A percentile compares a stretch with the other conserved stretches of the same genome.
Evolutionary conservation across 2,797 vertebrate genomes (phyloP).

Genomic region (Micromesistius poutassou): DNA sequence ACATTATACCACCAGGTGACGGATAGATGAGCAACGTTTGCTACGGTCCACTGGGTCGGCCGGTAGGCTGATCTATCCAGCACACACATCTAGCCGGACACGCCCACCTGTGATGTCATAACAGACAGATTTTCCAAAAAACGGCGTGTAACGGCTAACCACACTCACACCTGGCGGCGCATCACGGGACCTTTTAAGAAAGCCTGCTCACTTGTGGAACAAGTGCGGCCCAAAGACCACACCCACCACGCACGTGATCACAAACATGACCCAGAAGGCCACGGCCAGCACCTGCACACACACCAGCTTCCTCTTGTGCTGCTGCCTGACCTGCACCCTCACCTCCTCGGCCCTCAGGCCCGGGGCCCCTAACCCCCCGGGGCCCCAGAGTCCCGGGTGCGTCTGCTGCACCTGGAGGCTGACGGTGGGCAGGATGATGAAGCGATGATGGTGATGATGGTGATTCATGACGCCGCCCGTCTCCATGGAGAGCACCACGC

Average conservation of each 20-base stretch:
- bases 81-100: too few relatives aligned
- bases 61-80: too few relatives aligned
- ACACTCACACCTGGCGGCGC: too few relatives aligned
- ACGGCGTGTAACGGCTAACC: too few relatives aligned
- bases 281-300: slow-evolving; percentile 72
- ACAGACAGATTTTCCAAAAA: too few relatives aligned
- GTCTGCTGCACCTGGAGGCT: slow-evolving; percentile 79
- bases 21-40: too few relatives aligned
- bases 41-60: too few relatives aligned
- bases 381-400: slow-evolving; percentile 43
- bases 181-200: too few relatives aligned
- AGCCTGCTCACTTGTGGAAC: slow-evolving; percentile 46
- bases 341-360: slow-evolving; percentile 41
- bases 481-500: slow-evolving; percentile 73
- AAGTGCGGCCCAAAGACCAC: slow-evolving; percentile 73
- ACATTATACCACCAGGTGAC: too few relatives aligned
- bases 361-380: slow-evolving; percentile 19
- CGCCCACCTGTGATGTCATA: too few relatives aligned
- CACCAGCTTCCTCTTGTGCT: slow-evolving; percentile 60
- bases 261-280: slow-evolving; percentile 72
- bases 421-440: slow-evolving; percentile 76
- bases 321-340: slow-evolving; percentile 49
- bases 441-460: slow-evolving; percentile 61
- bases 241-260: slow-evolving; percentile 69
- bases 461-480: slow-evolving; percentile 49